Percentiles rank a stretch among this genome's conserved stretches.
These are phyloP conservation scores for Meloidogyne chitwoodi DNA, from an alignment of 1,140 invertebrate genomes.

Conservation along the genomic window DNA sequence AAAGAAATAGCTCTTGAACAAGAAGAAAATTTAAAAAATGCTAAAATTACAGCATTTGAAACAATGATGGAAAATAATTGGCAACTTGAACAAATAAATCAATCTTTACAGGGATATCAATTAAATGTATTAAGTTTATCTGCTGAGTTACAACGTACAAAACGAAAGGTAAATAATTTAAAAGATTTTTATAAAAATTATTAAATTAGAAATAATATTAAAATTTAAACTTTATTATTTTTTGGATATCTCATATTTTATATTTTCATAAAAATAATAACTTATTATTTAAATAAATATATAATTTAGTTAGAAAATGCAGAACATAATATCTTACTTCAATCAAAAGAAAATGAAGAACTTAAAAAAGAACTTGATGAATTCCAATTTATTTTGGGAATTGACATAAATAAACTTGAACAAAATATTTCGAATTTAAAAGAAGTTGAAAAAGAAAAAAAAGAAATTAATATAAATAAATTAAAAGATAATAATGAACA, in stretches of 20 bases:
- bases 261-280: no score
- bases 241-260: no score
- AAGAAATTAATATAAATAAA: background rate
- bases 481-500: background rate
- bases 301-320: constrained; percentile 9
- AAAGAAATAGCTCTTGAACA: constrained; percentile 10
- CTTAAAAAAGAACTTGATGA: background rate
- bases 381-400: constrained; percentile 10
- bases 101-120: constrained; percentile 29
- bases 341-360: constrained; percentile 15
- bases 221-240: no score
- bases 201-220: no score
- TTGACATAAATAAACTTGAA: constrained; percentile 4
- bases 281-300: background rate
- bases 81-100: constrained; percentile 24
- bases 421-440: background rate
- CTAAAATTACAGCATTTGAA: constrained; percentile 19
- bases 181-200: background rate
- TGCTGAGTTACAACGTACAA: constrained; percentile 14
- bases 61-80: constrained; percentile 25
- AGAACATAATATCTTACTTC: background rate
- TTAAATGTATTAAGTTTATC: constrained; percentile 29
- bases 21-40: constrained; percentile 4
- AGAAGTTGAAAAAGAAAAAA: background rate
- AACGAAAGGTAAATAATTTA: constrained; percentile 16